Evolutionary conservation across 2,797 vertebrate genomes (phyloP).

Genomic region (Cuniculus paca): DNA sequence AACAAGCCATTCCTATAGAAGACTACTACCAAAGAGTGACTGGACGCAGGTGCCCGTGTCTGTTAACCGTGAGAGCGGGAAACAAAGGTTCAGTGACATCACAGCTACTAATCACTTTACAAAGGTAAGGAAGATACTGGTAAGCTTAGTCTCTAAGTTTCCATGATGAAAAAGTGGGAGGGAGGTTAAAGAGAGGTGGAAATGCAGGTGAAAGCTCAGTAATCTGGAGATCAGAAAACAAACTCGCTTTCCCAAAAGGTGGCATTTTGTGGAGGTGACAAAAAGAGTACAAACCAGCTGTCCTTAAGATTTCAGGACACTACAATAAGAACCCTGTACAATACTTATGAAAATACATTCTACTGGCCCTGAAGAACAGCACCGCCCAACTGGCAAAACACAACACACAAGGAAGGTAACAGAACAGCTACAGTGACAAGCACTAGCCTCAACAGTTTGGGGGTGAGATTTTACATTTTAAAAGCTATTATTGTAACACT

Average conservation of each 20-base stretch:
- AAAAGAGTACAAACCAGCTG: neutral
- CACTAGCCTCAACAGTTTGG: neutral
- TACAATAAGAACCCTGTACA: neutral
- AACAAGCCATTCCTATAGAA: neutral
- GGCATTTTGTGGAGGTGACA: neutral
- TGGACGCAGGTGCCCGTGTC: neutral
- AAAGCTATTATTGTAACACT: neutral
- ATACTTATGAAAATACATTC: neutral
- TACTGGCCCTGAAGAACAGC: neutral
- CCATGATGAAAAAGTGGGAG: neutral
- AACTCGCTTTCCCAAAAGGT: neutral
- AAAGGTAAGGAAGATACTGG: neutral
- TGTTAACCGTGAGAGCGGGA: neutral
- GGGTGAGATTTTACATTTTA: neutral
- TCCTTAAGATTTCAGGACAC: neutral
- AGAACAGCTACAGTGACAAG: neutral
- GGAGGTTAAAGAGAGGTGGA: neutral
- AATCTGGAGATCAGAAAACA: neutral
- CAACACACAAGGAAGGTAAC: neutral
- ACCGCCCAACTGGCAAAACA: neutral
- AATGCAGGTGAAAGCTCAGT: neutral
- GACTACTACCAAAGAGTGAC: neutral
- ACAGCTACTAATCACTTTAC: neutral
- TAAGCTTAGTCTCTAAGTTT: slow-evolving; percentile 15
- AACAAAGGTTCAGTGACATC: neutral